phyloP scores from a whole-genome alignment of 1,140 invertebrate genomes.

The Colletes latitarsis region DNA sequence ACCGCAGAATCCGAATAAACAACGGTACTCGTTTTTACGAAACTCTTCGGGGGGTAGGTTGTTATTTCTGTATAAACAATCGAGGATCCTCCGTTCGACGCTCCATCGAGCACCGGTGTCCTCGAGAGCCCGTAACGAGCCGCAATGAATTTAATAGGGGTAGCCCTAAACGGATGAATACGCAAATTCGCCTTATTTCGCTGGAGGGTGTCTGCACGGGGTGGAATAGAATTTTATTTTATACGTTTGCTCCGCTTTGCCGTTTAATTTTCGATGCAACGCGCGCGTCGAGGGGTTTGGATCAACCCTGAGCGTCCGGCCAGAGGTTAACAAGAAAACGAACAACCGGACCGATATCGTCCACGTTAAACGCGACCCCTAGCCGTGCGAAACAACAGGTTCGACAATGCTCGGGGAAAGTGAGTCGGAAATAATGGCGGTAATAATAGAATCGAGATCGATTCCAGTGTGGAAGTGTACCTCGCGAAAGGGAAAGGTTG shows the following conservation, averaged over 20 bases:
- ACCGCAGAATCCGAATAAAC: constrained; percentile 14
- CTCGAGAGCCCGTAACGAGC: neutral
- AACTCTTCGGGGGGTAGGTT: constrained; percentile 11
- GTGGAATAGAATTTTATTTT: no score
- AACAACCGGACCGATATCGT: neutral
- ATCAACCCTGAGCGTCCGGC: no score
- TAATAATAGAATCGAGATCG: constrained; percentile 30
- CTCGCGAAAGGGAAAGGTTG: neutral
- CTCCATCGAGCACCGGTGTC: neutral
- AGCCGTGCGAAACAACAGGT: neutral
- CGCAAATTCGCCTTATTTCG: neutral
- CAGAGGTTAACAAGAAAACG: neutral
- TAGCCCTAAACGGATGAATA: neutral
- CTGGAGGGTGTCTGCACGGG: no score
- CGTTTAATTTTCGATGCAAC: no score
- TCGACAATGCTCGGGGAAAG: neutral
- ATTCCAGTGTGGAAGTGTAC: neutral
- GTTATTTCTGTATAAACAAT: constrained; percentile 17
- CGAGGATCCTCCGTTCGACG: constrained; percentile 5
- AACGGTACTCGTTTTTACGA: constrained; percentile 24
- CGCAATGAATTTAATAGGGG: neutral
- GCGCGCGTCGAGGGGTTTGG: no score
- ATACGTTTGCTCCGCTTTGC: no score
- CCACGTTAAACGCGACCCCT: neutral
- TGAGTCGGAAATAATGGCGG: constrained; percentile 18